These are phyloP conservation scores for Dynastes tityus DNA, from an alignment of 2,888 invertebrate species.

Conservation along the genomic window DNA sequence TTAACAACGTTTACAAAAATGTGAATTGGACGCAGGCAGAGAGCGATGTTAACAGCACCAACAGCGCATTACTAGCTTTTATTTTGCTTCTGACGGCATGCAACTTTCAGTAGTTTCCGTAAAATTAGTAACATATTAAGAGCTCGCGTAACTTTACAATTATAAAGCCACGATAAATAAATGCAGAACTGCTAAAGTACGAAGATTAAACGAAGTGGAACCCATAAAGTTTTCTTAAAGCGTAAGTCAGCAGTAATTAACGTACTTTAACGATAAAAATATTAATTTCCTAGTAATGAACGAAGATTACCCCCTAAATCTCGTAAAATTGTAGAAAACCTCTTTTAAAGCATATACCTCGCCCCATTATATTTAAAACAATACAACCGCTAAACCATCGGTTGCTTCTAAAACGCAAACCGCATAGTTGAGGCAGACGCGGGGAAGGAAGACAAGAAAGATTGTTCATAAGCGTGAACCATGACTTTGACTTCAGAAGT, in stretches of 20 bases:
- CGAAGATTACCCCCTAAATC: slow-evolving; percentile 11
- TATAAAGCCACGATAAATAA: slow-evolving; percentile 15
- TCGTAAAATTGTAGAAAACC: slow-evolving; percentile 20
- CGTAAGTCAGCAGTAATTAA: slow-evolving; percentile 1
- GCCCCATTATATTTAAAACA: slow-evolving; percentile 42
- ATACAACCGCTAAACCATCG: slow-evolving; percentile 39
- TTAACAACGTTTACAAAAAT: neutral
- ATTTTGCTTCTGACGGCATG: slow-evolving; percentile 9
- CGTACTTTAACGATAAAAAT: slow-evolving; percentile 19
- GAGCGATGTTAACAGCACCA: too few species aligned
- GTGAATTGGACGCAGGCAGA: too few species aligned
- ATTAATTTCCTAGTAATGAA: slow-evolving; percentile 32
- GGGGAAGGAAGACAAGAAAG: slow-evolving; percentile 48
- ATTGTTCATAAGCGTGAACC: slow-evolving; percentile 53
- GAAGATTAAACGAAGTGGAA: slow-evolving; percentile 33
- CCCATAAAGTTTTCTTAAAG: slow-evolving; percentile 20
- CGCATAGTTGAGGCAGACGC: slow-evolving; percentile 47
- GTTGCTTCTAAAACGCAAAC: slow-evolving; percentile 44
- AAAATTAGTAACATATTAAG: slow-evolving; percentile 2
- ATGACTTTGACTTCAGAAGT: slow-evolving; percentile 53
- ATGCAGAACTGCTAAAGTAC: slow-evolving; percentile 29
- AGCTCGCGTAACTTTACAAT: neutral
- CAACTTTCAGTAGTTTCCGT: neutral
- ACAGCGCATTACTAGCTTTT: neutral
- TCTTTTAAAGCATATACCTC: slow-evolving; percentile 14